These are phyloP conservation scores for Xestia rhomboidea DNA, from an alignment of 2,888 invertebrate species.

Conservation along the genomic window DNA sequence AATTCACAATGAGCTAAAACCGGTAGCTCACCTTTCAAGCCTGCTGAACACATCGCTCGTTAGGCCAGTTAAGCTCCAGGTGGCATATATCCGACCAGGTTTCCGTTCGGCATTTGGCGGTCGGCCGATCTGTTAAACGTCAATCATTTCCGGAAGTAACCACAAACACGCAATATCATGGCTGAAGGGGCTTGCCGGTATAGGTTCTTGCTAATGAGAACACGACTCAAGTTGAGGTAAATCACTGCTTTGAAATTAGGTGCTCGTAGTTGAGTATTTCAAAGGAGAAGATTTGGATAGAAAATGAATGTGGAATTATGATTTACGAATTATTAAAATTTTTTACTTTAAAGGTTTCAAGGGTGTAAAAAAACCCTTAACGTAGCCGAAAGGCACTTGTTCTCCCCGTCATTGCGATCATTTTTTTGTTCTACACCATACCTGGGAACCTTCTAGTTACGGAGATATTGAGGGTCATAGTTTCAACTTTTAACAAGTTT, in stretches of 20 bases:
- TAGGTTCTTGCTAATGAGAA: constrained; percentile 32
- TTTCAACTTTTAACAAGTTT: no score
- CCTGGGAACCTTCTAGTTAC: no score
- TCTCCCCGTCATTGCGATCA: no score
- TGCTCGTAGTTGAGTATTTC: neutral
- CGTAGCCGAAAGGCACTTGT: no score
- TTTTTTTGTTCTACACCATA: no score
- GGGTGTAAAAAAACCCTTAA: no score
- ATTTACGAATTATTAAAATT: no score
- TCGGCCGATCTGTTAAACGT: constrained; percentile 36
- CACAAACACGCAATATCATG: constrained; percentile 58
- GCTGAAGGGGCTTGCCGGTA: constrained; percentile 11
- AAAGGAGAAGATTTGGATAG: neutral
- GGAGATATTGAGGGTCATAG: no score
- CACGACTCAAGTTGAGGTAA: neutral
- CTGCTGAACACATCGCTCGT: neutral
- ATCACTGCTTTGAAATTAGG: neutral
- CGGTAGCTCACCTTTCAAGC: constrained; percentile 3
- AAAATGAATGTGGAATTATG: no score
- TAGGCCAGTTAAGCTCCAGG: constrained; percentile 22
- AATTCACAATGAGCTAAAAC: neutral
- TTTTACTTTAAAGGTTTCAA: no score
- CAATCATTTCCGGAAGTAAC: constrained; percentile 58
- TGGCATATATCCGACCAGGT: constrained; percentile 33
- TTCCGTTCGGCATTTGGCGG: constrained; percentile 48